Evolutionary conservation across 2,113 vertebrate species (phyloP).

Genomic region (Pseudolaguvia tuberculata): DNA sequence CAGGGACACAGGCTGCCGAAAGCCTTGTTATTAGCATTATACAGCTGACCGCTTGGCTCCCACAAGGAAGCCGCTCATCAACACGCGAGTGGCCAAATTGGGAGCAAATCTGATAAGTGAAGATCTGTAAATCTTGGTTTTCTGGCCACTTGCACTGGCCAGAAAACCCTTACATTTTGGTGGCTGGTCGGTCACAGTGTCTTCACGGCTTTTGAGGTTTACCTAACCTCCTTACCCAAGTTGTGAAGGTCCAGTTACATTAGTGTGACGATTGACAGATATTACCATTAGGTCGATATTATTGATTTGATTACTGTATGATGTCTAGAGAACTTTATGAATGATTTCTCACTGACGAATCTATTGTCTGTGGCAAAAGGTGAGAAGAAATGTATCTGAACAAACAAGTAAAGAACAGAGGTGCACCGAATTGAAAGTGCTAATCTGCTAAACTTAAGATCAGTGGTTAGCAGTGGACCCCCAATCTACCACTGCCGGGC

Average conservation of each 20-base stretch:
- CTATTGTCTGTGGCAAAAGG: not conserved
- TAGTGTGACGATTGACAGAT: not conserved
- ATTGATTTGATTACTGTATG: too few species aligned
- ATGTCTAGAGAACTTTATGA: not conserved
- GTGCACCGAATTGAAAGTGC: too few species aligned
- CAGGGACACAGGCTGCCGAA: conserved; percentile 50
- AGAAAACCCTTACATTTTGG: not conserved
- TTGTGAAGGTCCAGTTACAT: not conserved
- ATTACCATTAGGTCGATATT: too few species aligned
- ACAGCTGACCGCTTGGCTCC: conserved; percentile 63
- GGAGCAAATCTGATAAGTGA: conserved; percentile 61
- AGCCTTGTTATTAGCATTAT: conserved; percentile 64
- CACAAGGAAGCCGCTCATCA: conserved; percentile 58
- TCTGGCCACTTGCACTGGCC: too few species aligned
- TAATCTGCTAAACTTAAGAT: too few species aligned
- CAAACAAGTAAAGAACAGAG: too few species aligned
- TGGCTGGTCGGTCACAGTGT: not conserved
- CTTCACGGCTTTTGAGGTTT: not conserved
- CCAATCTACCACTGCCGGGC: too few species aligned
- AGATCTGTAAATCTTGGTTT: conserved; percentile 52
- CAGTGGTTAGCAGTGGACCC: too few species aligned
- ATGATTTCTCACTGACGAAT: not conserved
- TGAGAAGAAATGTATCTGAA: not conserved
- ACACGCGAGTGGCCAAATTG: conserved; percentile 64
- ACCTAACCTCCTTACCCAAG: not conserved